Evolutionary conservation across 2,888 invertebrate genomes (phyloP), one percentile per base, ranked within the genome.

Genomic region (Drosophila niveifrons): DNA sequence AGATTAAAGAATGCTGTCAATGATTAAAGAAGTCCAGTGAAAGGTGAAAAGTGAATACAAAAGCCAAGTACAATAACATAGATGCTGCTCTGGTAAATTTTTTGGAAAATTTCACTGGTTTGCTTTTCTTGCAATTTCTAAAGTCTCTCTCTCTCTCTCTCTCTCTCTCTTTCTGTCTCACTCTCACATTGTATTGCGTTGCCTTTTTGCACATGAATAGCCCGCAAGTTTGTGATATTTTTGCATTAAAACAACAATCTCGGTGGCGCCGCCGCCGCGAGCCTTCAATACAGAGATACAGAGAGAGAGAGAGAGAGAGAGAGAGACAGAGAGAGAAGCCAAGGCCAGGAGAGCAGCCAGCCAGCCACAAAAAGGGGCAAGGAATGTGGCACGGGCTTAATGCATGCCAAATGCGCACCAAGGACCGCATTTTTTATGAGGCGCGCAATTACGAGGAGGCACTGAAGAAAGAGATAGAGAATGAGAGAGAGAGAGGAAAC

Each of bases 341-440:
- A 75, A 70, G 62, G 70, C 18, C 43, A 41, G 15, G 9, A n/a
- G n/a, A 9, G 17, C n/a, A 9, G 15, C 2, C 11, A 23, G 36
- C n/a, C 23, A 15, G 48, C 23, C 39, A 29, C 13, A 13, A 11
- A 2, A 31, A 34, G 17, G 36, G 0, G 9, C 31, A 29, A 28
- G 47, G 50, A 58, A 46, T 39, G 36, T 39, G 56, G 44, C 23
- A 17, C 6, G 55, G 23, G 55, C 39, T 82, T 75, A 82, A 75
- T 82, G 80, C 83, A 82, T 47, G 75, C 66, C 72, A 82, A 71
- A 83, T 80, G 68, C 70, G 78, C 83, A 68, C 72, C 78, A 80
- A 78, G 81, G 78, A 75, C 81, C 72, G 6, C 70, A 71, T 78
- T 83, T 82, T 78, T 83, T 69, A 74, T 70, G 74, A 43, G 68